These are phyloP conservation scores for Tiaroga cobitis DNA, from an alignment of 2,797 vertebrate genomes.

Conservation along the genomic window DNA sequence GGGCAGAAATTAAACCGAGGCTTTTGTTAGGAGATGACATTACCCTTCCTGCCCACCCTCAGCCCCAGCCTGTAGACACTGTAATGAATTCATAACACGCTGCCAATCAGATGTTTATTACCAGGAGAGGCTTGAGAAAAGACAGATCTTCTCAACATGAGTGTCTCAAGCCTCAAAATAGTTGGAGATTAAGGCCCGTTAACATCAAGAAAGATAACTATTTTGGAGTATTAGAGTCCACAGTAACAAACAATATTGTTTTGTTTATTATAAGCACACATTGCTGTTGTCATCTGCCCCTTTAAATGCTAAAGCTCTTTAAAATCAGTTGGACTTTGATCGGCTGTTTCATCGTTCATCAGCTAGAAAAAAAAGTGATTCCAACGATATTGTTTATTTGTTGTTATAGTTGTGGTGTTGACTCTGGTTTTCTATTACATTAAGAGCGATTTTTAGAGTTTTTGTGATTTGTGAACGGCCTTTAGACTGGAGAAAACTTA, in stretches of 20 bases:
- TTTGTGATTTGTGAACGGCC: no score
- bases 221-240: neutral
- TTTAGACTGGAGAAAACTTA: neutral
- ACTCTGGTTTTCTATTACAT: no score
- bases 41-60: constrained; percentile 48
- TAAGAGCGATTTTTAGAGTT: no score
- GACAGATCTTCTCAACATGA: constrained; percentile 4
- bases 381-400: neutral
- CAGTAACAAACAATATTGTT: neutral
- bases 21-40: constrained; percentile 59
- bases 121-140: constrained; percentile 27
- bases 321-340: neutral
- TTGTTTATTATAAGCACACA: neutral
- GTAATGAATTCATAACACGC: constrained; percentile 68
- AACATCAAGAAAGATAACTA: neutral
- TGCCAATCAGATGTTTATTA: constrained; percentile 67
- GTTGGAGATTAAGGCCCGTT: neutral
- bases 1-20: constrained; percentile 55
- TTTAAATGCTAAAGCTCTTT: neutral
- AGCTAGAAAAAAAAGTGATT: no score
- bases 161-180: neutral
- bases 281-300: neutral
- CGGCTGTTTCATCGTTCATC: neutral
- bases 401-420: neutral
- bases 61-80: constrained; percentile 50